Base-by-base conservation (phyloP, 1,140 invertebrate species). In the Orchestia grillus region DNA sequence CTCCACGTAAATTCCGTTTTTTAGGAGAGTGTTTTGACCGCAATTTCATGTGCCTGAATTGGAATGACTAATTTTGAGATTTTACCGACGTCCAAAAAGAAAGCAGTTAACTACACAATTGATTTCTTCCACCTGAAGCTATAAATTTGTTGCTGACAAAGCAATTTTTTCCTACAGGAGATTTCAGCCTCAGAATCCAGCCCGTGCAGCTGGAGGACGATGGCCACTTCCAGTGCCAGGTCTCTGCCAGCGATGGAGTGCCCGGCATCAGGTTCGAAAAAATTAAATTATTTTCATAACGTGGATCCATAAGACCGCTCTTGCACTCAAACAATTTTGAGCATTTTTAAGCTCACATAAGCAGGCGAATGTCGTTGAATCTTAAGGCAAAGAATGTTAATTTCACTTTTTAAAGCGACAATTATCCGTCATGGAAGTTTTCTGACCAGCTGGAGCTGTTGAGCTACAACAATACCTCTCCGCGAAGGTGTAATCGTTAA, bases 171-270 rank as follows among this genome's bases (percentile, higher is more conserved):
- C 47, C n/a, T 96, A 6, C 77, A 96, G 96, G 96, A 90, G 96
- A 96, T 88, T 96, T 95, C 95, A 97, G 97, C 96, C 97, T 99
- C 97, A 98, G 99, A 97, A 99, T 99, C 96, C 98, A 98, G 97
- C 98, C 99, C 0, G 98, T 99, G 41, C 98, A 98, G 97, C 97
- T 99, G 97, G 98, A 99, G 97, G 99, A 99, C 97, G 99, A 99
- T 97, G 99, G 98, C 36, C 98, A 98, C 97, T 99, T 99, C 97
- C 98, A 99, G 97, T 99, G 99, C 97, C 99, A 99, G 98, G 99
- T 99, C 41, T 96, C 96, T 45, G 96, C 96, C 96, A 96, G 96
- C 41, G 96, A 96, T 19, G 96, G 96, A 23, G 95, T 96, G 90
- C 96, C 96, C n/a, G 96, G 96, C 8, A 94, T 94, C 43, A 94